phyloP scores from a whole-genome alignment of 1,140 invertebrate species.

The Tetramorium parvispinum region DNA sequence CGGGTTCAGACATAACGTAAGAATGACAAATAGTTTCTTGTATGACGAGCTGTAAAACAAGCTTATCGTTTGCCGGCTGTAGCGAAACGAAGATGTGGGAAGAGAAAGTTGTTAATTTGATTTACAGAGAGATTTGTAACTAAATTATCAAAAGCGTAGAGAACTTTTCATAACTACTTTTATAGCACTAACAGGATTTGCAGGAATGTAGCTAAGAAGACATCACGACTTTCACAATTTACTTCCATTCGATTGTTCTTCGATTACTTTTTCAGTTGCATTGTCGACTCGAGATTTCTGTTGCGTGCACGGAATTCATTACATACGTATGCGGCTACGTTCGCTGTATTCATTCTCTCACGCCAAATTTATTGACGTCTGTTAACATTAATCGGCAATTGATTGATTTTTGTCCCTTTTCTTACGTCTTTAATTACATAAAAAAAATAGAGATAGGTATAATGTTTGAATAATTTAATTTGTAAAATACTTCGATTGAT shows the following conservation, averaged over 20 bases:
- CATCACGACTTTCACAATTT: slow-evolving; percentile 39
- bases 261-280: slow-evolving; percentile 28
- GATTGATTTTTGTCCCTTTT: background rate
- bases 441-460: background rate
- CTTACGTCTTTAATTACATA: slow-evolving; percentile 2
- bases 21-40: background rate
- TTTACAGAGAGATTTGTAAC: slow-evolving; percentile 49
- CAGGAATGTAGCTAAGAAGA: slow-evolving; percentile 12
- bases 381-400: slow-evolving; percentile 9
- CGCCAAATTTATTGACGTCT: background rate
- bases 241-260: slow-evolving; percentile 48
- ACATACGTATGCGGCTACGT: slow-evolving; percentile 24
- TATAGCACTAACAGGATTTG: slow-evolving; percentile 59
- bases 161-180: slow-evolving; percentile 64
- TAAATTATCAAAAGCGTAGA: slow-evolving; percentile 51
- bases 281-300: slow-evolving; percentile 37
- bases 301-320: slow-evolving; percentile 44
- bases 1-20: background rate
- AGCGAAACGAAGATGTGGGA: slow-evolving; percentile 23
- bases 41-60: background rate
- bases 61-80: background rate
- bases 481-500: background rate
- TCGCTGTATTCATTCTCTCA: background rate
- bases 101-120: slow-evolving; percentile 69
- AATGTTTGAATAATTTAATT: background rate